Conservation (phyloP, 2,113 vertebrate species). For the Carassius gibelio region DNA sequence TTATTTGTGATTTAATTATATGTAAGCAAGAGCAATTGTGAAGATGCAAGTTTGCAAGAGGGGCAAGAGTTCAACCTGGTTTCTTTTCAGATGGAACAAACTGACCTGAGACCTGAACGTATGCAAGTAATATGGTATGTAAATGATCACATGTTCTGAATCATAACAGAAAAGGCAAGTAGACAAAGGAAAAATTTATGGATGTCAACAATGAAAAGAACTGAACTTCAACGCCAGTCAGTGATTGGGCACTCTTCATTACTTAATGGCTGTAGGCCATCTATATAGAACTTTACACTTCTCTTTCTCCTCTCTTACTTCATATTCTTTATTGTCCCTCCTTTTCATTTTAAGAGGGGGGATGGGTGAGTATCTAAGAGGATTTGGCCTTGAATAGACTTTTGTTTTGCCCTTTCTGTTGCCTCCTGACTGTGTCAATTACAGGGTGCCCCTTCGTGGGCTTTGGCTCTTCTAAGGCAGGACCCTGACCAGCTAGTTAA, state of each 20-base stretch:
- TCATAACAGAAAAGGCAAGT: conserved; percentile 1
- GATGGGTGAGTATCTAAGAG: conserved; percentile 83
- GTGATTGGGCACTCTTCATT: conserved; percentile 84
- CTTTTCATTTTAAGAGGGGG: conserved; percentile 74
- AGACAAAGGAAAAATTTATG: conserved; percentile 1
- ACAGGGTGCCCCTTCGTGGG: conserved; percentile 83
- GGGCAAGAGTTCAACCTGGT: neutral
- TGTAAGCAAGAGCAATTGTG: neutral
- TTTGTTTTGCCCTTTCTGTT: conserved; percentile 94
- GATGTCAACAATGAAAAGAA: conserved; percentile 53
- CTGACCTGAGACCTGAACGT: neutral
- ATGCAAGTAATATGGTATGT: neutral
- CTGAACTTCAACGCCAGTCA: conserved; percentile 74
- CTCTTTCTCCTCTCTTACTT: conserved; percentile 71
- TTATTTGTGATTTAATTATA: neutral
- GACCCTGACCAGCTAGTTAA: conserved; percentile 83
- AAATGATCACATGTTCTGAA: neutral
- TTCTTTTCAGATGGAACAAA: conserved; percentile 6
- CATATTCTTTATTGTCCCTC: conserved; percentile 74
- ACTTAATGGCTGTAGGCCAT: conserved; percentile 78
- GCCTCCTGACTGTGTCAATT: conserved; percentile 90
- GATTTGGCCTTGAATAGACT: conserved; percentile 88
- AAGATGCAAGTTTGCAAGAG: neutral
- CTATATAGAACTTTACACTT: conserved; percentile 76
- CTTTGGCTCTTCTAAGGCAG: conserved; percentile 78